Evolutionary conservation across 2,888 invertebrate genomes (phyloP).

Genomic region (Diaprepes abbreviatus): DNA sequence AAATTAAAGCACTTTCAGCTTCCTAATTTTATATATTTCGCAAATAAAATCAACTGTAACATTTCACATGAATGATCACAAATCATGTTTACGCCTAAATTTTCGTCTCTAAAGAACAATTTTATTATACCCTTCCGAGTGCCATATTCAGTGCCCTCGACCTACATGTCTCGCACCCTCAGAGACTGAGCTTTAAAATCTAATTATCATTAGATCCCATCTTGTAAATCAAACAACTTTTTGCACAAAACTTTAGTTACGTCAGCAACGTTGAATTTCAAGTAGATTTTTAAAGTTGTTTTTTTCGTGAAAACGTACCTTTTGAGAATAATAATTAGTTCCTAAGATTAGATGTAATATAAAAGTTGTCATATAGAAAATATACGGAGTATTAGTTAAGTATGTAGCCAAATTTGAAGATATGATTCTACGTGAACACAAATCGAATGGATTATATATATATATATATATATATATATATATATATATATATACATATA

Average conservation of each 20-base stretch:
- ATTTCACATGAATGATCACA: too few species aligned
- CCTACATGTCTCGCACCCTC: neutral
- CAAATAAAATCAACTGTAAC: too few species aligned
- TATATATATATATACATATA: too few species aligned
- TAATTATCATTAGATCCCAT: constrained; percentile 9
- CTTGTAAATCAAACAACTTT: constrained; percentile 11
- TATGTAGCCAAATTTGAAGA: too few species aligned
- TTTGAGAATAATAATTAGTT: neutral
- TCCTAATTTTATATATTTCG: too few species aligned
- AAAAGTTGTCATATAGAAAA: too few species aligned
- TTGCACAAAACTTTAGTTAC: neutral
- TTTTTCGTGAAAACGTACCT: neutral
- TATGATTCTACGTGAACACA: too few species aligned
- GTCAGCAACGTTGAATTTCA: neutral
- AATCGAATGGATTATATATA: too few species aligned
- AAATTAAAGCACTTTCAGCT: too few species aligned
- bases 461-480: too few species aligned
- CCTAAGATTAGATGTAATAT: too few species aligned
- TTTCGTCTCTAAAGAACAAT: neutral
- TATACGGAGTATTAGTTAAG: too few species aligned
- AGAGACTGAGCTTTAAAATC: neutral
- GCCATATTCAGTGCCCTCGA: neutral
- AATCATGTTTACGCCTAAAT: neutral
- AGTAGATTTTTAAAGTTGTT: neutral
- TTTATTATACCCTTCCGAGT: neutral